Evolutionary conservation across 2,888 invertebrate genomes (phyloP).

Genomic region (Cheilosia soror): DNA sequence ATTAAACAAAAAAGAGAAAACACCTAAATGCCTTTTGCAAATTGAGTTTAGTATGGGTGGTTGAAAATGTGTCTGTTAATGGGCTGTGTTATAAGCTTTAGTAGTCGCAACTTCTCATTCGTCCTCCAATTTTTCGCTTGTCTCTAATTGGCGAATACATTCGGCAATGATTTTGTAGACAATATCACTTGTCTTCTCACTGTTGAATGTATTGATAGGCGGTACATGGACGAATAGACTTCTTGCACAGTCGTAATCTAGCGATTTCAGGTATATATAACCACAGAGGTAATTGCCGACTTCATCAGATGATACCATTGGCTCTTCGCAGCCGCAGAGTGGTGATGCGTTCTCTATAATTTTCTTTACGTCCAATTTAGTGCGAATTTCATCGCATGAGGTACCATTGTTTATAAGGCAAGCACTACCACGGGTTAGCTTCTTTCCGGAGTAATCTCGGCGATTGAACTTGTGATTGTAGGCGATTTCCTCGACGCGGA

Average conservation of each 20-base stretch:
- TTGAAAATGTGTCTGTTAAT: slow-evolving; percentile 3
- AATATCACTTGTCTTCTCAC: slow-evolving; percentile 85
- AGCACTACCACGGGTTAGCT: slow-evolving; percentile 76
- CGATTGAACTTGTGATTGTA: slow-evolving; percentile 81
- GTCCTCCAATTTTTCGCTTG: background rate
- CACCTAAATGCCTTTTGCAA: no score
- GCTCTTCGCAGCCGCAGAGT: slow-evolving; percentile 77
- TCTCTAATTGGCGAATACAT: slow-evolving; percentile 80
- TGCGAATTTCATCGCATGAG: slow-evolving; percentile 78
- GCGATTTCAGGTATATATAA: slow-evolving; percentile 90
- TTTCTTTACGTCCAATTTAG: slow-evolving; percentile 80
- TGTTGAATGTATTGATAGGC: slow-evolving; percentile 86
- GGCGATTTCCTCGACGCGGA: slow-evolving; percentile 82
- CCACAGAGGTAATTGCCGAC: slow-evolving; percentile 89
- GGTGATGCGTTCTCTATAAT: slow-evolving; percentile 83
- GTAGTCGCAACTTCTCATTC: slow-evolving; percentile 11
- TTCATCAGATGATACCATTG: slow-evolving; percentile 78
- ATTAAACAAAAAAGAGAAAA: background rate
- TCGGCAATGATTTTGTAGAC: slow-evolving; percentile 80
- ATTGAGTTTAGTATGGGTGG: no score
- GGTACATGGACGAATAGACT: slow-evolving; percentile 93
- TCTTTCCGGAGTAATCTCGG: slow-evolving; percentile 80
- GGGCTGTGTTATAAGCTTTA: slow-evolving; percentile 22
- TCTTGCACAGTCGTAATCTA: slow-evolving; percentile 85
- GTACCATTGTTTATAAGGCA: slow-evolving; percentile 77